Evolutionary conservation across 2,797 vertebrate genomes (phyloP), one percentile per base, ranked within the genome.

Genomic region (Antennarius maculatus): DNA sequence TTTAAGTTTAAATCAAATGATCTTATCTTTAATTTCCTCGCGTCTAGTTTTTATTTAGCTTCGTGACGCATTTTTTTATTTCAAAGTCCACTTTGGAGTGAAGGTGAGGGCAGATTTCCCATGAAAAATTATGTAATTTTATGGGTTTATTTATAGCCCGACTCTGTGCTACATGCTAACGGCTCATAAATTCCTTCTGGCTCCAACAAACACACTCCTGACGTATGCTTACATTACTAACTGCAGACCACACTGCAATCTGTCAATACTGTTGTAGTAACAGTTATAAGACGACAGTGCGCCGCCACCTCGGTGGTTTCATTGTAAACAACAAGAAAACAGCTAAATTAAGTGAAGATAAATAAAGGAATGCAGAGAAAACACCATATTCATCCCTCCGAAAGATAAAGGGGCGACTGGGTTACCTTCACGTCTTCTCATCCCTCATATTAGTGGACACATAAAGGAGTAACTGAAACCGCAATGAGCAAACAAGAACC

Each of bases 1-100:
- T 80, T 63, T 63, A 74, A 61, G 54, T 51, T 74, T 73, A 45
- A 60, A 69, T 76, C 69, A 74, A 74, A 67, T 28, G 54, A 65
- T 71, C 43, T 12, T 58, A 59, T 66, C 68, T 65, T 77, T 70
- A 45, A 70, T 76, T 66, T 16, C 28, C 48, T 3, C 1, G 37
- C 47, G 37, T 28, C 60, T 64, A 28, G 3, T 41, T 67, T 80
- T 62, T 78, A 74, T 80, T 79, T 66, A 79, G 71, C 72, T 57
- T 62, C 15, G 41, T 54, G 41, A 23, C 46, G 43, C 52, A 34
- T 34, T 34, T 76, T 77, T 73, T 83, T 60, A 78, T 66, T 73
- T 83, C 14, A 57, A 63, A 75, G 60, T 74, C 64, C 49, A 39
- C 59, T 48, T 27, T 41, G 10, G 71, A 74, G 67, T 77, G 73